Conservation (phyloP, 1,140 invertebrate genomes). For the Seison nebaliae region DNA sequence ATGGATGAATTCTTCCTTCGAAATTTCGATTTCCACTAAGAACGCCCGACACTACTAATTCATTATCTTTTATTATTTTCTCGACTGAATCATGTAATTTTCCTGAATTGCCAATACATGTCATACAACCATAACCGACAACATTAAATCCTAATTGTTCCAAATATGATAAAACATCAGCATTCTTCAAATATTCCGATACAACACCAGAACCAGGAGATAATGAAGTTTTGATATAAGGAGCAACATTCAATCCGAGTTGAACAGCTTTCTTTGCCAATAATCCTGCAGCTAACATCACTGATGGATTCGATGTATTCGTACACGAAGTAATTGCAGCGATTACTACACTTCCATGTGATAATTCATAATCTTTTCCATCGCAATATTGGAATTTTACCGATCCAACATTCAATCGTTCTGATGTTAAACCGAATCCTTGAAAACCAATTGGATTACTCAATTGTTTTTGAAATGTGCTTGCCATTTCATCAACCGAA, state of each 20-base stretch:
- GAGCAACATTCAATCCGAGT: constrained; percentile 53
- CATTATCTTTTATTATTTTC: constrained; percentile 72
- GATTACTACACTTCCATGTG: constrained; percentile 76
- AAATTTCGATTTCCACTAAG: constrained; percentile 87
- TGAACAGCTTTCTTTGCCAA: constrained; percentile 78
- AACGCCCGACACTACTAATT: constrained; percentile 70
- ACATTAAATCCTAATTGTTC: constrained; percentile 56
- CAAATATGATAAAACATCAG: constrained; percentile 57
- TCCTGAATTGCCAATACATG: constrained; percentile 87
- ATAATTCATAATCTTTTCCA: constrained; percentile 50
- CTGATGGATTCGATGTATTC: constrained; percentile 85
- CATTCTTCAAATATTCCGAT: constrained; percentile 67
- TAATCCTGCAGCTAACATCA: constrained; percentile 59
- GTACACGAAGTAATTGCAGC: constrained; percentile 91
- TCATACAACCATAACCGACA: constrained; percentile 90
- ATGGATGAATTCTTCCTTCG: constrained; percentile 80
- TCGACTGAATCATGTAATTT: constrained; percentile 63
- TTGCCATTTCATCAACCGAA: constrained; percentile 58
- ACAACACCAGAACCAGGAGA: constrained; percentile 90
- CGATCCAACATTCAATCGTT: constrained; percentile 36
- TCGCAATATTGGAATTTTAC: constrained; percentile 52
- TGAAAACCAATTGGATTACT: constrained; percentile 81
- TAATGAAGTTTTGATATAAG: constrained; percentile 80
- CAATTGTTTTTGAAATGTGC: constrained; percentile 58
- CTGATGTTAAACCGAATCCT: constrained; percentile 52